Base-by-base conservation (phyloP, 2,113 vertebrate genomes). In the Onychostoma macrolepis region DNA sequence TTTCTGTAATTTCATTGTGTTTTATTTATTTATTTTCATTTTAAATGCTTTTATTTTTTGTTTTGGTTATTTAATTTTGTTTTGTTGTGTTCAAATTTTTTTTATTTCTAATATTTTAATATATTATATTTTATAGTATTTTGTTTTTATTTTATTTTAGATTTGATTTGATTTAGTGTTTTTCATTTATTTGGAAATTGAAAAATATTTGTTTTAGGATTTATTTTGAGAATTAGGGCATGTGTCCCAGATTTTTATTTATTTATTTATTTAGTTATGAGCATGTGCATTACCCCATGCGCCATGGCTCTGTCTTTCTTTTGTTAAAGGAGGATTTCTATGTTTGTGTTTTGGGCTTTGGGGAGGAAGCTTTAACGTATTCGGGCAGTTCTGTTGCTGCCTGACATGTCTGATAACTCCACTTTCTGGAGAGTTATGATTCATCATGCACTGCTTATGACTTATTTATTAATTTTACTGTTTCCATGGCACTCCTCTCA, bases 341-440 rank as follows among this genome's bases (percentile, higher is more conserved):
- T 89, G 63, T 82, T 33, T 48, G 61, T 88, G 63, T 83, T 38
- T 33, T 41, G 80, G 80, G 38, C 67, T 89, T 80, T 36, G n/a
- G 83, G 87, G 38, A 67, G 84, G 79, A 81, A 90, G 88, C 88
- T 79, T 83, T 88, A 91, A 92, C 89, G 89, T 80, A 91, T 90
- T 90, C 88, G 88, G 89, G 89, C 91, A 91, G 78, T 88, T 92
- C 90, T 91, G 87, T 89, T 76, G 45, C 92, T 69, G 89, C 85
- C 89, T 93, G 92, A 93, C 91, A 89, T 88, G 88, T 92, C 91
- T 93, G 90, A 92, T 94, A 89, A 90, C 89, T 94, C 91, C 87
- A 87, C 89, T 93, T 94, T 91, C 50, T 87, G 88, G 78, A 88
- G 92, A 92, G 91, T 90, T 87, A 86, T 94, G 94, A 94, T 93